These are phyloP conservation scores for Standfussiana lucernea DNA, from an alignment of 2,888 invertebrate species.

Conservation along the genomic window DNA sequence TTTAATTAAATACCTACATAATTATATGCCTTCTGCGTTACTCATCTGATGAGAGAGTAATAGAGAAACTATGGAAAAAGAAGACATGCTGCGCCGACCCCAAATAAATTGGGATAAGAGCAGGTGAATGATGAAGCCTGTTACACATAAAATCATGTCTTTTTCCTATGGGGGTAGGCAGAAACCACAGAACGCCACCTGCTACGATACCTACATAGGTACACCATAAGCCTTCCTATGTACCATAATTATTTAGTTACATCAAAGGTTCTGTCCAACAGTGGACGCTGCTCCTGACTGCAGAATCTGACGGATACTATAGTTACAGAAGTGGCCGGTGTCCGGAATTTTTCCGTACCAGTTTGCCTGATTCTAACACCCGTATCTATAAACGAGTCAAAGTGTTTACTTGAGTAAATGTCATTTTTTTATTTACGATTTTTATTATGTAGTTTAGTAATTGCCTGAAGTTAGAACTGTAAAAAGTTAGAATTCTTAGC, in stretches of 20 bases:
- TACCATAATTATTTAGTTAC: neutral
- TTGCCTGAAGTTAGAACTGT: no score
- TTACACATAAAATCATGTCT: neutral
- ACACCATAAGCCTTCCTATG: neutral
- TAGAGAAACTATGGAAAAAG: no score
- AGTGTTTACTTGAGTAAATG: no score
- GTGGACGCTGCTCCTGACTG: no score
- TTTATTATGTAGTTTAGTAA: no score
- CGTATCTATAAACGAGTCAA: no score
- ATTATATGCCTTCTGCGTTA: neutral
- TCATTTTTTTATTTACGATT: no score
- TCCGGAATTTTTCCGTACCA: neutral
- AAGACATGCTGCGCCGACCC: no score
- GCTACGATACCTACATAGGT: neutral
- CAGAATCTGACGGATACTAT: neutral
- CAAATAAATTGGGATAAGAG: no score
- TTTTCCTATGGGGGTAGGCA: neutral
- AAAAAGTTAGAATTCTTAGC: no score
- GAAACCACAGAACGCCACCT: neutral
- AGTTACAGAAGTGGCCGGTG: neutral
- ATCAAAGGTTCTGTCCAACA: neutral
- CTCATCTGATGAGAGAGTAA: no score
- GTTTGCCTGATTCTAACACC: neutral
- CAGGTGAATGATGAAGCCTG: no score
- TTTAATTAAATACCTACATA: neutral